Evolutionary conservation across 1,140 invertebrate species (phyloP).

Genomic region (Drosophila pallidifrons): DNA sequence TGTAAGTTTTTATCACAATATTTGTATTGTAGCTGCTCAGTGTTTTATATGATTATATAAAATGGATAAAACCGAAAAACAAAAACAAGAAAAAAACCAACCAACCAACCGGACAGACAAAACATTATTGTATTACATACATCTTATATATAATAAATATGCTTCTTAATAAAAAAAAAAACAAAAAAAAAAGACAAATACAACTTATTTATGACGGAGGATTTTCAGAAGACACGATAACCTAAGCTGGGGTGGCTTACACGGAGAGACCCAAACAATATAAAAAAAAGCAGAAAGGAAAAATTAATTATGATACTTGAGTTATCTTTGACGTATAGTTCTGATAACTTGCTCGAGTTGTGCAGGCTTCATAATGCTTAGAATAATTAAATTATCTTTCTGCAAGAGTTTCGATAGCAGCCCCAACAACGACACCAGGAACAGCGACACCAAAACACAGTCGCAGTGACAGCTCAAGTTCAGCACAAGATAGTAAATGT

Average conservation of each 20-base stretch:
- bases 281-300: constrained; percentile 45
- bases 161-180: constrained; percentile 80
- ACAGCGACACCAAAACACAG: constrained; percentile 10
- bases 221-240: constrained; percentile 51
- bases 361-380: constrained; percentile 38
- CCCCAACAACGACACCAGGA: not conserved
- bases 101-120: constrained; percentile 69
- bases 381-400: constrained; percentile 64
- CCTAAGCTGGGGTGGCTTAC: constrained; percentile 65
- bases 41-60: constrained; percentile 85
- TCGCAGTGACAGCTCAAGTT: constrained; percentile 50
- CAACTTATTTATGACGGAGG: constrained; percentile 70
- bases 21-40: constrained; percentile 85
- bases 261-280: constrained; percentile 15
- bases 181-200: constrained; percentile 50
- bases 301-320: constrained; percentile 80
- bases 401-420: constrained; percentile 45
- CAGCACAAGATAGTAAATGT: constrained; percentile 31
- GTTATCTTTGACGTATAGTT: constrained; percentile 73
- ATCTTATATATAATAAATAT: constrained; percentile 84
- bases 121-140: constrained; percentile 84
- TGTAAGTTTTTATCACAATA: constrained; percentile 85
- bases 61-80: constrained; percentile 65
- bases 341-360: constrained; percentile 56
- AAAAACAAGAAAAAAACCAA: constrained; percentile 48